Conservation (phyloP, 2,113 vertebrate species). For the Stegastes partitus region DNA sequence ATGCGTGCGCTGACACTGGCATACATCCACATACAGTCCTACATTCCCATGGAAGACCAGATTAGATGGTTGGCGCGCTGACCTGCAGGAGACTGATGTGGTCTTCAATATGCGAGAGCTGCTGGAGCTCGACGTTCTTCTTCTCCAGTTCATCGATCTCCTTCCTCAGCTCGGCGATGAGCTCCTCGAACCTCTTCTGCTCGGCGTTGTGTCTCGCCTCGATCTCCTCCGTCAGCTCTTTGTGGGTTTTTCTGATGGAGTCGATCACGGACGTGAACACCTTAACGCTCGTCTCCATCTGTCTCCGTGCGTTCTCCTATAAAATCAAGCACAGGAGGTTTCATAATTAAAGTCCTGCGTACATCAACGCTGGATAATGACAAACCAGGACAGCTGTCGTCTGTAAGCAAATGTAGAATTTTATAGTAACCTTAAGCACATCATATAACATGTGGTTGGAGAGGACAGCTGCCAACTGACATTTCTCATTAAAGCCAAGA, state of each 20-base stretch:
- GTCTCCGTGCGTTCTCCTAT: slow-evolving; percentile 3
- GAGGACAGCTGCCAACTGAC: too few relatives aligned
- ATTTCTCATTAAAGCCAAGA: too few relatives aligned
- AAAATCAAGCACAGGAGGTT: neutral
- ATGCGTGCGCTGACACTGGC: too few relatives aligned
- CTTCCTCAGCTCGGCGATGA: neutral
- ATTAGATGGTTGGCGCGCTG: neutral
- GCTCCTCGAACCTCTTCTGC: slow-evolving; percentile 11
- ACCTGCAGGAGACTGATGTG: neutral
- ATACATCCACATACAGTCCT: too few relatives aligned
- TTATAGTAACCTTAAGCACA: too few relatives aligned
- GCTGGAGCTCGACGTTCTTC: neutral
- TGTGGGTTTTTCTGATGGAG: neutral
- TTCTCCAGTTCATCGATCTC: neutral
- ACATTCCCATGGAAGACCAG: too few relatives aligned
- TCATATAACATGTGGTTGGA: too few relatives aligned
- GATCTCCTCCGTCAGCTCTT: neutral
- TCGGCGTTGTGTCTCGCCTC: neutral
- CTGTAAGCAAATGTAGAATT: neutral
- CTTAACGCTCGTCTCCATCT: neutral
- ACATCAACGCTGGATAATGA: neutral
- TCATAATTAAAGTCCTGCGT: neutral
- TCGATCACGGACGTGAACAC: neutral
- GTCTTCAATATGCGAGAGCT: neutral
- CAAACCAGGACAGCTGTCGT: neutral